These are phyloP conservation scores for Eucriotettix oculatus DNA, from an alignment of 2,888 invertebrate species.

Conservation along the genomic window DNA sequence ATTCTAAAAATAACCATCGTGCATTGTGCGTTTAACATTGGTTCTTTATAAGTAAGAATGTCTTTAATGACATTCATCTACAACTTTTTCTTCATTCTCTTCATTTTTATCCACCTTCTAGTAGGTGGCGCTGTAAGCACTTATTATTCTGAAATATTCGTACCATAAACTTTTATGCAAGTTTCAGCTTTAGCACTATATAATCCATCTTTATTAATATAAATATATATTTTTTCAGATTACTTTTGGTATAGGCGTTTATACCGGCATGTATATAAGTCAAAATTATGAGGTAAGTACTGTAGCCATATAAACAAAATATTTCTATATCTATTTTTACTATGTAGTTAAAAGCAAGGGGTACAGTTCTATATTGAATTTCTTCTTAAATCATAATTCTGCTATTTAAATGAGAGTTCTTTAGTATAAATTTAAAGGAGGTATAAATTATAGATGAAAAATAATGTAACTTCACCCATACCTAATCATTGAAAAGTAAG, in stretches of 20 bases:
- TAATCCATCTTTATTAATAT: neutral
- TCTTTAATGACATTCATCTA: conserved; percentile 15
- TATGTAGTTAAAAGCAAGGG: too few species aligned
- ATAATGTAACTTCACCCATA: too few species aligned
- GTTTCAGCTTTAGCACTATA: neutral
- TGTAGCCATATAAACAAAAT: too few species aligned
- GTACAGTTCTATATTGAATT: too few species aligned
- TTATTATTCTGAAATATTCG: neutral
- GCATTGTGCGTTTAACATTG: too few species aligned
- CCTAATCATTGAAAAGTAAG: too few species aligned
- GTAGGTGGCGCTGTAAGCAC: conserved; percentile 20
- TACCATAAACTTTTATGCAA: neutral
- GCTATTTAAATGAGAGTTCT: too few species aligned
- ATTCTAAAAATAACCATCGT: too few species aligned
- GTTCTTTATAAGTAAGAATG: neutral
- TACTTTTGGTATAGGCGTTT: conserved; percentile 49
- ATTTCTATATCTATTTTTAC: too few species aligned
- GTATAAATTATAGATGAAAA: too few species aligned
- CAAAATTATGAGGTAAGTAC: conserved; percentile 57
- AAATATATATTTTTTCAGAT: conserved; percentile 37
- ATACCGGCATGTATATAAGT: conserved; percentile 53
- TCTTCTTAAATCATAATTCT: too few species aligned
- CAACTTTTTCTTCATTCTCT: conserved; percentile 17
- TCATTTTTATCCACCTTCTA: conserved; percentile 19
- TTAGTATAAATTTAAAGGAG: too few species aligned